Percentiles rank a stretch among this genome's conserved stretches.
Evolutionary conservation across 2,113 vertebrate genomes (phyloP).

Genomic region (Atractosteus spatula): DNA sequence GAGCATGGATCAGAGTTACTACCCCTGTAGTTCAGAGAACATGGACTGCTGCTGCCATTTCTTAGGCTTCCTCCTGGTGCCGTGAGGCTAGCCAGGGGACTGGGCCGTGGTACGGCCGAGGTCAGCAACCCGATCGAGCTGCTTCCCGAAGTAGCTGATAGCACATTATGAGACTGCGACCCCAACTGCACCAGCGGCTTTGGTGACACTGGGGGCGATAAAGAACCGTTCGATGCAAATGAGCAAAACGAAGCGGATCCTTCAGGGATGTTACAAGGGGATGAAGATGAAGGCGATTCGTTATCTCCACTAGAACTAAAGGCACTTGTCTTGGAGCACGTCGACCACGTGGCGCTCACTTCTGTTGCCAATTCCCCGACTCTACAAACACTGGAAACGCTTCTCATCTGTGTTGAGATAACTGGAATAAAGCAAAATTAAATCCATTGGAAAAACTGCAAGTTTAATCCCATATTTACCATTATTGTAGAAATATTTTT

Average conservation of each 20-base stretch:
- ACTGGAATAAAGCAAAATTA: conserved; percentile 53
- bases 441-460: background rate
- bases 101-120: conserved; percentile 42
- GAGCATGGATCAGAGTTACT: conserved; percentile 34
- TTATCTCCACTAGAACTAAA: conserved; percentile 26
- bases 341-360: conserved; percentile 26
- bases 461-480: too few relatives aligned
- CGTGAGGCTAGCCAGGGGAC: conserved; percentile 35
- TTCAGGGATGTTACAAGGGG: conserved; percentile 23
- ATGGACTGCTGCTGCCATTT: conserved; percentile 38
- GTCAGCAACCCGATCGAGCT: conserved; percentile 44
- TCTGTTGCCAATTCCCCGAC: conserved; percentile 39
- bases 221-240: conserved; percentile 12
- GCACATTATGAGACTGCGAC: conserved; percentile 30
- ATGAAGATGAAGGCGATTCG: conserved; percentile 34
- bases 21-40: conserved; percentile 13
- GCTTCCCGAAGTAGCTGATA: conserved; percentile 23
- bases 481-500: too few relatives aligned
- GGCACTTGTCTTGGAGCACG: conserved; percentile 41
- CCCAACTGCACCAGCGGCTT: conserved; percentile 16
- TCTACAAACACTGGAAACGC: conserved; percentile 27
- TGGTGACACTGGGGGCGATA: conserved; percentile 9
- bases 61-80: conserved; percentile 20
- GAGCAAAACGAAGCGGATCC: conserved; percentile 2
- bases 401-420: conserved; percentile 50